Percentiles rank a stretch among this genome's conserved stretches.
Conservation (phyloP, 2,113 vertebrate genomes). For the Cricetomys ansorgei region DNA sequence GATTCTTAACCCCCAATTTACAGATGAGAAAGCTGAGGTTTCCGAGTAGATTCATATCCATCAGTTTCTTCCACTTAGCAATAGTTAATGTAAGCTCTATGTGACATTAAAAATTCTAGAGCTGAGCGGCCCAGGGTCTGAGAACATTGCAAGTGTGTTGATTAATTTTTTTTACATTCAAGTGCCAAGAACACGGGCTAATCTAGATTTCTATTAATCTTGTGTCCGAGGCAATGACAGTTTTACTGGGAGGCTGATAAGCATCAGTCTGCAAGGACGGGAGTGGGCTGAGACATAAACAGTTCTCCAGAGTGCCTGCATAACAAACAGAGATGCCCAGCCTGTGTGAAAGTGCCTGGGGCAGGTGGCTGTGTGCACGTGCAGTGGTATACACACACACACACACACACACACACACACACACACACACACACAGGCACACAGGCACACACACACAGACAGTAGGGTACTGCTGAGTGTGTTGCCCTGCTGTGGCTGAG, state of each 20-base stretch:
- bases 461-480: constrained; percentile 62
- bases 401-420: not conserved
- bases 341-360: constrained; percentile 50
- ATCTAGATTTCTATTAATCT: constrained; percentile 87
- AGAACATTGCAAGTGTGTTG: constrained; percentile 48
- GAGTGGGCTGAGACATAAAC: constrained; percentile 86
- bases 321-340: constrained; percentile 78
- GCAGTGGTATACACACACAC: rapidly evolving
- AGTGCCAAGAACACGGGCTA: constrained; percentile 86
- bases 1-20: no score
- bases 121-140: constrained; percentile 75
- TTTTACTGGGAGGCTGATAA: constrained; percentile 88
- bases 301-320: constrained; percentile 80
- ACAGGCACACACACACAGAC: not conserved
- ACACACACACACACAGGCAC: not conserved
- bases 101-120: constrained; percentile 36
- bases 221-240: constrained; percentile 85
- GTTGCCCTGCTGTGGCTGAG: constrained; percentile 72
- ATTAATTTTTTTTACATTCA: constrained; percentile 80
- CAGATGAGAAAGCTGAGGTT: not conserved
- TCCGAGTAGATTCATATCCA: not conserved
- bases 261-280: constrained; percentile 86
- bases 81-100: not conserved
- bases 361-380: not conserved
- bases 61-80: not conserved